Evolutionary conservation across 1,140 invertebrate genomes (phyloP), one percentile per base, ranked within the genome.

Genomic region (Papilio polytes): DNA sequence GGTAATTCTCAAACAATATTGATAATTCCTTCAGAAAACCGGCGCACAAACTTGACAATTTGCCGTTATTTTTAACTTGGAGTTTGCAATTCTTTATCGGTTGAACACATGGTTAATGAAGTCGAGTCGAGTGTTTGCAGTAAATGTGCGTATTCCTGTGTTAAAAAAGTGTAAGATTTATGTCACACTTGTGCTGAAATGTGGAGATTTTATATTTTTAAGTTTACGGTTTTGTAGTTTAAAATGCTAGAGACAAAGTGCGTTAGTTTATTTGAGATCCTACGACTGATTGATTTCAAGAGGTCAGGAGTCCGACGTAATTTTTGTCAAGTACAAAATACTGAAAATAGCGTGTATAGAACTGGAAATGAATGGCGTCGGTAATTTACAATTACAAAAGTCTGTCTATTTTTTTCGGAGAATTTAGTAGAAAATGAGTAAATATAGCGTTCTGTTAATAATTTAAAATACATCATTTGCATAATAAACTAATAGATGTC

Each of bases 11-110:
- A n/a, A n/a, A n/a, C n/a, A n/a, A n/a, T n/a, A n/a, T n/a, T n/a
- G n/a, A n/a, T n/a, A n/a, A n/a, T n/a, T n/a, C n/a, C n/a, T n/a
- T n/a, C n/a, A n/a, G n/a, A n/a, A n/a, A n/a, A n/a, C n/a, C n/a
- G n/a, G n/a, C n/a, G n/a, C n/a, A n/a, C n/a, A n/a, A n/a, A n/a
- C n/a, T n/a, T n/a, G n/a, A n/a, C n/a, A n/a, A n/a, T n/a, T n/a
- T 26, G 18, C 46, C 22, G 36, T 76, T 36, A 18, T 78, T 66
- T 63, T 63, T 78, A 22, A 78, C 51, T 78, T 41, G 9, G 44
- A 20, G 56, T 78, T 46, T 59, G 77, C 77, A 78, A 78, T 44
- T 31, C 59, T 18, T 78, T 78, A 78, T 78, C 77, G 66, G 56
- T 48, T 59, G 9, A 78, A 78, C 77, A 78, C 36, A 78, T 78